phyloP scores from a whole-genome alignment of 2,113 vertebrate species.

The Columba janthina region DNA sequence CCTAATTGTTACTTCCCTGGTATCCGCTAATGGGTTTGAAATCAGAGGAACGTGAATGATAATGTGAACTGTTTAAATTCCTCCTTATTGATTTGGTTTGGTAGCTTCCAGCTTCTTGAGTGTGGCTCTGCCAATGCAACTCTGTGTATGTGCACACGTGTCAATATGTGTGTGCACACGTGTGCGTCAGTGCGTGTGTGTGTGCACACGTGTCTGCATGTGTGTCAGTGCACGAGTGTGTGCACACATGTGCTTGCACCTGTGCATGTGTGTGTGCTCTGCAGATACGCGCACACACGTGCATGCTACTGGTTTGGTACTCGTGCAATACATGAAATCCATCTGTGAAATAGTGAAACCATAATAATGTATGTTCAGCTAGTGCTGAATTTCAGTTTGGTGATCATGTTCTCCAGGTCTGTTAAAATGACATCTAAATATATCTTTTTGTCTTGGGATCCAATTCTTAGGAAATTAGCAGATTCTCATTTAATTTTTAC shows the following conservation, averaged over 20 bases:
- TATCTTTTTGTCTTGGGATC: background rate
- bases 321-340: accelerated
- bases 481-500: background rate
- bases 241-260: too few species aligned
- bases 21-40: background rate
- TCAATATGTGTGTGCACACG: too few species aligned
- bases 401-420: background rate
- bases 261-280: accelerated
- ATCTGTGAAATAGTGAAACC: background rate
- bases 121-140: background rate
- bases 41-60: background rate
- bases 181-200: too few species aligned
- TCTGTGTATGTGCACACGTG: too few species aligned
- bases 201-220: too few species aligned
- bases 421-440: background rate
- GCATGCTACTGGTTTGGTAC: background rate
- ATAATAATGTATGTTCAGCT: accelerated
- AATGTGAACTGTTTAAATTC: background rate
- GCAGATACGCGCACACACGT: accelerated
- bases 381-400: background rate
- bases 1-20: background rate
- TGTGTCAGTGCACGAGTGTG: too few species aligned
- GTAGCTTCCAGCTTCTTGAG: background rate
- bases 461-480: background rate
- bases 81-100: background rate